Evolutionary conservation across 2,113 vertebrate genomes (phyloP).

Genomic region (Jacana jacana): DNA sequence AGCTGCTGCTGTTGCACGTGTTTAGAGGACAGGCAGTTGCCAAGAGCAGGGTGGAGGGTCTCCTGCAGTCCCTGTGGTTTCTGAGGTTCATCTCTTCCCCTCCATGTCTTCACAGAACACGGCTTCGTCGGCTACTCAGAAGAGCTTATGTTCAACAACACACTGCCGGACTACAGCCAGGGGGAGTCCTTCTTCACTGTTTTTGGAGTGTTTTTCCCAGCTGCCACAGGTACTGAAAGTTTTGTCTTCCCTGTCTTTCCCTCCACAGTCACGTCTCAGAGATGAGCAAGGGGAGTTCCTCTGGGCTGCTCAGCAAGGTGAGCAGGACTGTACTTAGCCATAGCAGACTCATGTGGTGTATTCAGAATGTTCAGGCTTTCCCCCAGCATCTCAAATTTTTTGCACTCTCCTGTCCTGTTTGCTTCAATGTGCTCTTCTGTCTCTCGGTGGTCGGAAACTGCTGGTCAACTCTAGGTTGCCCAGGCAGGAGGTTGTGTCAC

Average conservation of each 20-base stretch:
- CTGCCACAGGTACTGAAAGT: slow-evolving; percentile 87
- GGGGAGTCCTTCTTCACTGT: slow-evolving; percentile 95
- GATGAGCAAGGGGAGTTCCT: neutral
- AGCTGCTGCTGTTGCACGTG: rapidly evolving
- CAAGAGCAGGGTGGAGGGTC: neutral
- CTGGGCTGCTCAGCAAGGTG: rapidly evolving
- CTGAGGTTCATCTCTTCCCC: neutral
- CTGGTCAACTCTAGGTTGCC: neutral
- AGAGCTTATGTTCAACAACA: slow-evolving; percentile 84
- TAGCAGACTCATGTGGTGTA: neutral
- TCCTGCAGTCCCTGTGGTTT: neutral
- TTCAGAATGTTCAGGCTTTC: neutral
- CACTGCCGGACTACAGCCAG: slow-evolving; percentile 85
- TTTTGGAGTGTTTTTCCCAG: slow-evolving; percentile 96
- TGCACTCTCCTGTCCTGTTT: neutral
- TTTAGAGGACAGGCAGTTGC: neutral
- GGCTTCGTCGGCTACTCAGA: slow-evolving; percentile 90
- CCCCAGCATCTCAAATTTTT: neutral
- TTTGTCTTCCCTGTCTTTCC: neutral
- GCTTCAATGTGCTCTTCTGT: neutral
- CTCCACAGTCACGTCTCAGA: rapidly evolving
- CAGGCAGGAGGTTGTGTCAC: no score
- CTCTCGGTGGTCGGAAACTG: neutral
- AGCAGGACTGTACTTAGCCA: rapidly evolving
- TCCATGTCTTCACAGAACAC: slow-evolving; percentile 76